A percentile compares a stretch with the other conserved stretches of the same genome.
Evolutionary conservation across 2,888 invertebrate genomes (phyloP).

Genomic region (Steinernema scapterisci): DNA sequence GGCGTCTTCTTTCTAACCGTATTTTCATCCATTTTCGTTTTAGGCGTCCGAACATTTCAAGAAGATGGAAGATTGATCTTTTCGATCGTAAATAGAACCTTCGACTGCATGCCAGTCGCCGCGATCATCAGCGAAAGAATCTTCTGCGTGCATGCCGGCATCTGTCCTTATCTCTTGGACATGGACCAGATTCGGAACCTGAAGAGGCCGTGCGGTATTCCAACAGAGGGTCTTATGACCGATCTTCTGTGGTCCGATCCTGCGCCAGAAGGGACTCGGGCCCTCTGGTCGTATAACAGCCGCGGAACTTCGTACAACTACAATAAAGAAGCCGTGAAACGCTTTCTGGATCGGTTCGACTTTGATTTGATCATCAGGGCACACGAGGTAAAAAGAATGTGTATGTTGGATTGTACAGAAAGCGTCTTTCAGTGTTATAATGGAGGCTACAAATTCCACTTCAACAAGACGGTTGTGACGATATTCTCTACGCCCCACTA

Average conservation of each 20-base stretch:
- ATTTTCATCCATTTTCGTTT: too few relatives aligned
- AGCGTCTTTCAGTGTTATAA: background rate
- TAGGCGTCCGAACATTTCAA: background rate
- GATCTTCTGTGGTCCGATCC: conserved; percentile 46
- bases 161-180: conserved; percentile 71
- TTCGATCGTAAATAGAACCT: conserved; percentile 48
- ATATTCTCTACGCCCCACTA: conserved; percentile 44
- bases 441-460: background rate
- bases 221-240: conserved; percentile 41
- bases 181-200: conserved; percentile 69
- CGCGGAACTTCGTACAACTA: conserved; percentile 28
- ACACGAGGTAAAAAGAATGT: background rate
- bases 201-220: conserved; percentile 42
- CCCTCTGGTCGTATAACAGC: background rate
- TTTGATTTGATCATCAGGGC: conserved; percentile 36
- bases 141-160: conserved; percentile 73
- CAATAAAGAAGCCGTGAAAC: conserved; percentile 33
- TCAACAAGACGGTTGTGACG: conserved; percentile 35
- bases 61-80: background rate
- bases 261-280: conserved; percentile 10
- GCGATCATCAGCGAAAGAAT: conserved; percentile 70
- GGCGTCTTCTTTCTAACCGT: background rate
- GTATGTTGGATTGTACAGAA: background rate
- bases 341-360: conserved; percentile 37
- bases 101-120: conserved; percentile 72